Base-by-base conservation (phyloP, 2,888 invertebrate genomes). In the Macropis europaea region DNA sequence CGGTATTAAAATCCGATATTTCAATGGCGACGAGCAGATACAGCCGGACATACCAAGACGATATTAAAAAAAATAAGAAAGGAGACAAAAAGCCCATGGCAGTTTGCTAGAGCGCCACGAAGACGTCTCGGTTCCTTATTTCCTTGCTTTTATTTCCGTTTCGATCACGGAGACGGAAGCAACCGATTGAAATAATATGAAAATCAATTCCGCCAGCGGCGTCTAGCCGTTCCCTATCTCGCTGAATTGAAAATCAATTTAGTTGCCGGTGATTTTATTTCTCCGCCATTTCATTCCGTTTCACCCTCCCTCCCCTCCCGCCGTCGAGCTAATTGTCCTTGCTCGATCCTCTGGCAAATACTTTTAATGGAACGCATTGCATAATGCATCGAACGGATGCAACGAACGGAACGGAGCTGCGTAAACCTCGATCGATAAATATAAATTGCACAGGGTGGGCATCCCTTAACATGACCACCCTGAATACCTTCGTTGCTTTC, bases 181-280 rank as follows among this genome's bases (percentile, higher is more conserved):
- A 40, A 9, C 40, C 53, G 73, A 73, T 68, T 42, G 68, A 68
- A 63, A 73, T 76, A 73, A 77, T 73, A 73, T 28, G 52, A 63
- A 56, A 77, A 77, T 73, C 76, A 56, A 67, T 76, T 67, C 28
- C 42, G 3, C 11, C 17, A 40, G 5, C 32, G 38, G 9, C 5
- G 15, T 22, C 22, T 2, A 42, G 9, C 11, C 2, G 3, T 11
- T 7, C 13, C 6, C 17, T 32, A 11, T 17, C 13, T n/a, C 28
- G 3, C 4, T 30, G 28, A 57, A 72, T 71, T 63, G 72, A 60
- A 72, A 71, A 70, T 70, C 57, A 63, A 72, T 70, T 72, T 62
- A 34, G 9, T 2, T 13, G 22, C 0, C 0, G 61, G 26, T 50
- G 71, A 70, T 50, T 70, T 50, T 56, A 56, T 56, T 71, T 70